phyloP scores from a whole-genome alignment of 2,888 invertebrate species.

The Xanthia icteritia region DNA sequence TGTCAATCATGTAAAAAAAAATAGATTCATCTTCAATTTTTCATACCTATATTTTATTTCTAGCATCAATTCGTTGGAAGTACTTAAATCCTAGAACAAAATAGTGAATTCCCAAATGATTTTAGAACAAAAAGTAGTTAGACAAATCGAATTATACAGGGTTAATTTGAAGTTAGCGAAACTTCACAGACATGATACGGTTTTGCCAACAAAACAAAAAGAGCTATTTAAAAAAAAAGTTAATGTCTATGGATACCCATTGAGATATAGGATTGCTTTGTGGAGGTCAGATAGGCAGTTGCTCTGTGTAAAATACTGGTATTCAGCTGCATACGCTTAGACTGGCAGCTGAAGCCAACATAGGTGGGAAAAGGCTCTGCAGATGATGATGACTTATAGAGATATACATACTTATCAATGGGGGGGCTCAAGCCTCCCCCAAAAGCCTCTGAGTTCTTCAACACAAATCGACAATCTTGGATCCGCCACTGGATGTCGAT shows the following conservation, averaged over 20 bases:
- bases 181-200: not conserved
- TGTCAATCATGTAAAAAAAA: not conserved
- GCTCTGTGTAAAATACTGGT: not conserved
- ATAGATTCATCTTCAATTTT: not conserved
- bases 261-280: not conserved
- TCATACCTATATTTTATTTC: conserved; percentile 10
- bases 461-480: too few species aligned
- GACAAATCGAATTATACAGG: conserved; percentile 26
- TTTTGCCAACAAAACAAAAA: too few species aligned
- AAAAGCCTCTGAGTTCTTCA: too few species aligned
- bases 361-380: not conserved
- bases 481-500: not conserved
- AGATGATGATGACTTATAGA: too few species aligned
- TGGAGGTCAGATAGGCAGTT: not conserved
- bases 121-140: conserved; percentile 46
- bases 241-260: not conserved
- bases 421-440: too few species aligned
- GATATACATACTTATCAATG: not conserved
- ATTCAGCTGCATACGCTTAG: not conserved
- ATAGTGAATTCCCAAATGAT: not conserved
- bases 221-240: not conserved
- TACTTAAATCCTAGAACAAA: conserved; percentile 33
- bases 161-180: not conserved
- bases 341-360: not conserved
- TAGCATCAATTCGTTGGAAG: conserved; percentile 5